phyloP scores from a whole-genome alignment of 2,888 invertebrate species.

The Eupithecia pulchellata region DNA sequence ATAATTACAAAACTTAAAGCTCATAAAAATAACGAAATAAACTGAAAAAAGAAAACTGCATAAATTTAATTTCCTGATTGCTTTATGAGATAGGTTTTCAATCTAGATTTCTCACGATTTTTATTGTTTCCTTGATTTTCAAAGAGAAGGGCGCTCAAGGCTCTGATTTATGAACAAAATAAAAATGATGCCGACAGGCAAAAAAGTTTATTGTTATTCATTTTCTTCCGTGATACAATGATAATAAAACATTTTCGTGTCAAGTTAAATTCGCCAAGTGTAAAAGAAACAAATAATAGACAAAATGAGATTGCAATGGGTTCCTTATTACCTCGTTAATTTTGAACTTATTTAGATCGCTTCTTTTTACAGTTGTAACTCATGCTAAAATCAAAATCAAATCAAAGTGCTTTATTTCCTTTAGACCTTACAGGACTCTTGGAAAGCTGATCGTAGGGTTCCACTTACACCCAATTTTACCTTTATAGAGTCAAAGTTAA shows the following conservation, averaged over 20 bases:
- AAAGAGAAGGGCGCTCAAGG: not conserved
- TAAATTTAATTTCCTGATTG: not conserved
- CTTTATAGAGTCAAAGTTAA: too few relatives aligned
- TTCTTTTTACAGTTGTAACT: too few relatives aligned
- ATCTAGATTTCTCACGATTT: slow-evolving; percentile 3
- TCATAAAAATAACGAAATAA: not conserved
- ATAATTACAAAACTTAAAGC: not conserved
- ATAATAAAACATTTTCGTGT: not conserved
- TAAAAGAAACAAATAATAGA: not conserved
- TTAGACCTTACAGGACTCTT: too few relatives aligned
- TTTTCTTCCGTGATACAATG: not conserved
- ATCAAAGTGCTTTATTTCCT: too few relatives aligned
- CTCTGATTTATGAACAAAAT: not conserved
- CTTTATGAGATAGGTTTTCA: not conserved
- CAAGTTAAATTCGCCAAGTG: not conserved
- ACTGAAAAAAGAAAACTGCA: not conserved
- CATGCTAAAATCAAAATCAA: too few relatives aligned
- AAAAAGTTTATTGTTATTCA: not conserved
- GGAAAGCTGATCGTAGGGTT: too few relatives aligned
- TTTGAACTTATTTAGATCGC: too few relatives aligned
- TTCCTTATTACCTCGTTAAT: too few relatives aligned
- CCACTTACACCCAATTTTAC: too few relatives aligned
- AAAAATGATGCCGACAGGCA: not conserved
- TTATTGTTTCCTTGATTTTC: not conserved
- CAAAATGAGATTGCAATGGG: not conserved